Evolutionary conservation across 2,113 vertebrate species (phyloP).

Genomic region (Muscicapa adusta): DNA sequence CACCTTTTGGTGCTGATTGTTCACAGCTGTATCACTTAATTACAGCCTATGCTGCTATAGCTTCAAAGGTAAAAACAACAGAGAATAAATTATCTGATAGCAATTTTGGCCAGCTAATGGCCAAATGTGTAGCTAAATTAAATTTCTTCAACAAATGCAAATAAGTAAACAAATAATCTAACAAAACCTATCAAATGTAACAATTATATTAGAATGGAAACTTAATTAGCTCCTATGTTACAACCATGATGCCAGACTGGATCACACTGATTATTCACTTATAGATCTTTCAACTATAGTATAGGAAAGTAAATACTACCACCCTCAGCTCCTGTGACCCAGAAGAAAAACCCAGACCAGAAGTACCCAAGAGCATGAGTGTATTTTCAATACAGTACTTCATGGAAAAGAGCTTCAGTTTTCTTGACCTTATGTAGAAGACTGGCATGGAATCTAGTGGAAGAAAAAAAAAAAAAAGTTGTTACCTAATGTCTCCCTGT

Average conservation of each 20-base stretch:
- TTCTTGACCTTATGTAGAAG: not conserved
- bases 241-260: not conserved
- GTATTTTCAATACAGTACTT: not conserved
- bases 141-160: not conserved
- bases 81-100: not conserved
- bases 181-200: not conserved
- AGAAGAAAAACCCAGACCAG: not conserved
- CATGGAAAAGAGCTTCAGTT: not conserved
- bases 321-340: not conserved
- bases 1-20: not conserved
- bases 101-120: not conserved
- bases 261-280: not conserved
- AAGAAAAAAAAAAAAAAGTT: not conserved
- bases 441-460: not conserved
- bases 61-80: not conserved
- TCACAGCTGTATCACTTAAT: not conserved
- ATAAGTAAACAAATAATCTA: not conserved
- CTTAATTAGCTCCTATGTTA: not conserved
- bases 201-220: not conserved
- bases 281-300: not conserved
- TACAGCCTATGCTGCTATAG: not conserved
- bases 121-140: not conserved
- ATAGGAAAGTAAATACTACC: not conserved
- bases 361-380: not conserved
- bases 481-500: not conserved